A percentile compares a stretch with the other conserved stretches of the same genome.
phyloP scores from a whole-genome alignment of 2,797 vertebrate genomes.

The Allobates femoralis region DNA sequence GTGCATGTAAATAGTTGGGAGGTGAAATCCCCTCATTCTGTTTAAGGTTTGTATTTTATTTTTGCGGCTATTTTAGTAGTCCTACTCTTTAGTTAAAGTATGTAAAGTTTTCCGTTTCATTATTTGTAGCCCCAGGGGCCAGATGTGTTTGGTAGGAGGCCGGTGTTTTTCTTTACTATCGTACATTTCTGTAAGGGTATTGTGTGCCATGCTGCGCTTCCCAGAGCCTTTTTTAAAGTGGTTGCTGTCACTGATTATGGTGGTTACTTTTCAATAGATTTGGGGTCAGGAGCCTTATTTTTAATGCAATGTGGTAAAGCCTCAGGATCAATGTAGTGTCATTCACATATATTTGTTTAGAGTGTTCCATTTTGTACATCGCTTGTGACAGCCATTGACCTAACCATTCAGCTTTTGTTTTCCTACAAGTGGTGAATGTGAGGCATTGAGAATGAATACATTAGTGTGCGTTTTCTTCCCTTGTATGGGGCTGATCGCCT shows the following conservation, averaged over 20 bases:
- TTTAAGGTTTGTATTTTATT: too few relatives aligned
- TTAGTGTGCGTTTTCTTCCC: background rate
- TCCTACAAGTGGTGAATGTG: background rate
- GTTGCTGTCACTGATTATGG: background rate
- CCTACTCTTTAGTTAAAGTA: too few relatives aligned
- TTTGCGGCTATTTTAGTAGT: too few relatives aligned
- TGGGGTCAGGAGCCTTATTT: background rate
- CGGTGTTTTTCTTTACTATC: too few relatives aligned
- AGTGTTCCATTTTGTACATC: background rate
- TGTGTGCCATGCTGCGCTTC: too few relatives aligned
- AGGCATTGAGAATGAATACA: conserved; percentile 7
- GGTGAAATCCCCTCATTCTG: too few relatives aligned
- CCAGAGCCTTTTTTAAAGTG: background rate
- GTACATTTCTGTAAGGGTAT: too few relatives aligned
- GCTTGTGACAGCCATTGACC: background rate
- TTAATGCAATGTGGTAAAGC: background rate
- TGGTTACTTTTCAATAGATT: background rate
- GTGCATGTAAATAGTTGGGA: too few relatives aligned
- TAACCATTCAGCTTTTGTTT: background rate
- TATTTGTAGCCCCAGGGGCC: too few relatives aligned
- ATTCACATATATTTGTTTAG: background rate
- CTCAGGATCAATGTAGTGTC: background rate
- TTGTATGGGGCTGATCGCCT: background rate
- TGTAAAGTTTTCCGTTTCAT: too few relatives aligned
- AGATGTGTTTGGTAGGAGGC: too few relatives aligned